These are phyloP conservation scores for Eptatretus burgeri DNA, from an alignment of 2,113 vertebrate genomes.

Conservation along the genomic window DNA sequence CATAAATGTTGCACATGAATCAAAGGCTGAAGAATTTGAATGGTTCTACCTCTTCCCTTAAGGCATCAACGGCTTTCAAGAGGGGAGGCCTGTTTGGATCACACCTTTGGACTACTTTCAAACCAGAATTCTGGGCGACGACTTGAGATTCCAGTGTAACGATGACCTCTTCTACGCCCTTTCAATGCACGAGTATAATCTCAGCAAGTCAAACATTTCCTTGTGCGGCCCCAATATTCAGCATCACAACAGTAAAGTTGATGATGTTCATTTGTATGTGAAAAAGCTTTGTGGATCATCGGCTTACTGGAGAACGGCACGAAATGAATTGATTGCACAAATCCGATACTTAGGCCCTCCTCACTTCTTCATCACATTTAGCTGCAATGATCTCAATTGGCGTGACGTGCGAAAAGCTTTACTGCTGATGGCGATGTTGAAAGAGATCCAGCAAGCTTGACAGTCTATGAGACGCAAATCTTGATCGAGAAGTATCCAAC, in stretches of 20 bases:
- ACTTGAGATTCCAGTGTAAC: not conserved
- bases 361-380: not conserved
- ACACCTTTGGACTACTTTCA: conserved; percentile 6
- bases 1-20: not conserved
- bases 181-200: not conserved
- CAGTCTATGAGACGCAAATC: too few relatives aligned
- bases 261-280: conserved; percentile 1
- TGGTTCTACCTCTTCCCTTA: conserved; percentile 1
- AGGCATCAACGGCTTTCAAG: not conserved
- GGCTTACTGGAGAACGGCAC: not conserved
- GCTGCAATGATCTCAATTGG: conserved; percentile 1
- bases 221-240: not conserved
- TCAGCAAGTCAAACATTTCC: not conserved
- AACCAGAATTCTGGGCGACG: not conserved
- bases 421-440: too few relatives aligned
- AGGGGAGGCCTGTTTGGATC: not conserved
- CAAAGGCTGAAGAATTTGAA: not conserved
- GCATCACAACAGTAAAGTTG: not conserved
- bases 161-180: not conserved
- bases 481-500: too few relatives aligned
- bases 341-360: conserved; percentile 1
- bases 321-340: not conserved
- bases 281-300: not conserved
- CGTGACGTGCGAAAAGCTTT: not conserved
- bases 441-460: too few relatives aligned